A percentile compares a stretch with the other conserved stretches of the same genome.
phyloP scores from a whole-genome alignment of 1,140 invertebrate genomes.

The Drosophila dunni region DNA sequence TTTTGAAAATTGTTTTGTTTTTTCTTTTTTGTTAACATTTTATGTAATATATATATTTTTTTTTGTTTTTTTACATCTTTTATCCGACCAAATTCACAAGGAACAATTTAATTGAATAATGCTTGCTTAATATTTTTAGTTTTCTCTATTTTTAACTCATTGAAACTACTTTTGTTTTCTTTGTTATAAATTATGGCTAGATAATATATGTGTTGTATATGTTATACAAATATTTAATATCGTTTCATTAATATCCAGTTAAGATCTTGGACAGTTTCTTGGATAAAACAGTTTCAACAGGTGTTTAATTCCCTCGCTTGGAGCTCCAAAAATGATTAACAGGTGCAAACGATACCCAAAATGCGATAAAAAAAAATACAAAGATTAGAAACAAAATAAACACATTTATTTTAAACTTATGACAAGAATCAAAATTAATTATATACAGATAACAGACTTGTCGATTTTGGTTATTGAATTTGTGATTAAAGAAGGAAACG shows the following conservation, averaged over 20 bases:
- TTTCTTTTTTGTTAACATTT: slow-evolving; percentile 56
- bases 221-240: slow-evolving; percentile 22
- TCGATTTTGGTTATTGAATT: slow-evolving; percentile 29
- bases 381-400: slow-evolving; percentile 40
- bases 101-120: slow-evolving; percentile 42
- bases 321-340: slow-evolving; percentile 8
- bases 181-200: slow-evolving; percentile 23
- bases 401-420: slow-evolving; percentile 63
- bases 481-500: slow-evolving; percentile 4
- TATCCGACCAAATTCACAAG: slow-evolving; percentile 34
- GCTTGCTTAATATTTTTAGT: slow-evolving; percentile 16
- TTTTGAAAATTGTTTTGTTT: slow-evolving; percentile 38
- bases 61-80: slow-evolving; percentile 20
- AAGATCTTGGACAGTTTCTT: slow-evolving; percentile 12
- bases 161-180: slow-evolving; percentile 15
- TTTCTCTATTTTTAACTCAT: slow-evolving; percentile 27
- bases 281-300: slow-evolving; percentile 9
- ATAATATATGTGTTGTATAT: slow-evolving; percentile 25
- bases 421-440: slow-evolving; percentile 55
- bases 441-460: slow-evolving; percentile 53
- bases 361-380: slow-evolving; percentile 13
- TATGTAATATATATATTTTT: slow-evolving; percentile 49
- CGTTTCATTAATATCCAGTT: slow-evolving; percentile 6
- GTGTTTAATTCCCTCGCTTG: slow-evolving; percentile 19
- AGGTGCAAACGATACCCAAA: slow-evolving; percentile 10